Base-by-base conservation (phyloP, 2,888 invertebrate species). In the Psylliodes chrysocephalus region DNA sequence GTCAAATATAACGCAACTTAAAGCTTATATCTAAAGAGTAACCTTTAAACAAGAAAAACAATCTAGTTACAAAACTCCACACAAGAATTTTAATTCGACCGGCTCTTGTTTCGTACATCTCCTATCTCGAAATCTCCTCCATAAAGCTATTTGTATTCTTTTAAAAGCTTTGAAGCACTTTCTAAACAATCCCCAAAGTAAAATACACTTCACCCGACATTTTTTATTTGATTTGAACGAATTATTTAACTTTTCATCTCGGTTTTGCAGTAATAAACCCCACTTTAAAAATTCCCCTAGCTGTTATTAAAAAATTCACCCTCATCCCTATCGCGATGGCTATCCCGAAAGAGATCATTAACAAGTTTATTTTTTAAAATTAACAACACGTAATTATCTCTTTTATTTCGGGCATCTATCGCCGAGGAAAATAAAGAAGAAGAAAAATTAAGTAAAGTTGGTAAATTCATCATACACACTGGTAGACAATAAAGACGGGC, bases 171-270 rank as follows among this genome's bases (percentile, higher is more conserved):
- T 28, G 17, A 40, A 59, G 49, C 28, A 59, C 30, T 38, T 40
- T 40, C 22, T 18, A 59, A 49, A 59, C 40, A 59, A 40, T 49
- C 59, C 17, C 30, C 12, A 35, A 38, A 47, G 47, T 57, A 25
- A 51, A 59, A 49, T 59, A 46, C 4, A 33, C 55, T 44, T 14
- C 17, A n/a, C 22, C n/a, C 44, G 14, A 44, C 46, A 46, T 14
- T 44, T 59, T n/a, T 49, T 59, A 51, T 59, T 59, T 59, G 59
- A 59, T 49, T 59, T 51, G n/a, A 40, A 35, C 28, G 54, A 54
- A 54, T 54, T 54, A 54, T 38, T 28, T 40, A 51, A 17, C 49
- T 59, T 59, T 59, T 59, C 49, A 59, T 51, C 40, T 59, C 28
- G 49, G 28, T 49, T 49, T n/a, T 49, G 3, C 22, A 22, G 12